These are phyloP conservation scores for Leptoteleia sp. DNA, from an alignment of 1,140 invertebrate species.

Conservation along the genomic window DNA sequence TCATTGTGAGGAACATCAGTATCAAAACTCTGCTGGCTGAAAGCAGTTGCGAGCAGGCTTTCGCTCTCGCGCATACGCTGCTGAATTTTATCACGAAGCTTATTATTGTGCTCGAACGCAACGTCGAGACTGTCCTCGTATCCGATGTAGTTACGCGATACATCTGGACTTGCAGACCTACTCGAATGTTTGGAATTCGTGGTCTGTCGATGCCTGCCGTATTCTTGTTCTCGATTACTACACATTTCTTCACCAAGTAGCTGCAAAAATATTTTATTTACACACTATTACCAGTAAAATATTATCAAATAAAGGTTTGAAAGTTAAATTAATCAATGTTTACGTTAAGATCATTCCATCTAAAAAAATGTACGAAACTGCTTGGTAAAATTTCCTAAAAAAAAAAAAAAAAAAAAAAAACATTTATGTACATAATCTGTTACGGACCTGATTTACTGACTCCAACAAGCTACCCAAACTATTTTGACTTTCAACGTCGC, in stretches of 20 bases:
- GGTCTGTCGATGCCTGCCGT: constrained; percentile 56
- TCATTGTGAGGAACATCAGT: constrained; percentile 15
- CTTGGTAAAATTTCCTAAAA: too few relatives aligned
- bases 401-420: too few relatives aligned
- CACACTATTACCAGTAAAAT: too few relatives aligned
- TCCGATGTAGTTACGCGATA: constrained; percentile 71
- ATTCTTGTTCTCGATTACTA: constrained; percentile 71
- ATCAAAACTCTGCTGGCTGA: constrained; percentile 69
- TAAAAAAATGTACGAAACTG: too few relatives aligned
- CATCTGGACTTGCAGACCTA: constrained; percentile 71
- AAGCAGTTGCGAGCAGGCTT: constrained; percentile 75
- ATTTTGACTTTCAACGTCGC: constrained; percentile 77
- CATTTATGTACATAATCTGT: too few relatives aligned
- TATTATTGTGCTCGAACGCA: constrained; percentile 80
- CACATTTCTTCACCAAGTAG: constrained; percentile 78
- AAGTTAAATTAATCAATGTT: too few relatives aligned
- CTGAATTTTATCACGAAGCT: constrained; percentile 79
- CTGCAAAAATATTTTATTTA: constrained; percentile 68
- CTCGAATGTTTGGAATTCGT: constrained; percentile 71
- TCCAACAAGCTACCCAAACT: constrained; percentile 77
- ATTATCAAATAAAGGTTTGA: too few relatives aligned
- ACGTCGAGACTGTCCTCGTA: constrained; percentile 80
- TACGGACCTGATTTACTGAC: constrained; percentile 78
- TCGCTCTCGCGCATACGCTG: constrained; percentile 79
- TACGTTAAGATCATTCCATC: too few relatives aligned